phyloP scores from a whole-genome alignment of 2,797 vertebrate genomes.

The Spea hammondii region DNA sequence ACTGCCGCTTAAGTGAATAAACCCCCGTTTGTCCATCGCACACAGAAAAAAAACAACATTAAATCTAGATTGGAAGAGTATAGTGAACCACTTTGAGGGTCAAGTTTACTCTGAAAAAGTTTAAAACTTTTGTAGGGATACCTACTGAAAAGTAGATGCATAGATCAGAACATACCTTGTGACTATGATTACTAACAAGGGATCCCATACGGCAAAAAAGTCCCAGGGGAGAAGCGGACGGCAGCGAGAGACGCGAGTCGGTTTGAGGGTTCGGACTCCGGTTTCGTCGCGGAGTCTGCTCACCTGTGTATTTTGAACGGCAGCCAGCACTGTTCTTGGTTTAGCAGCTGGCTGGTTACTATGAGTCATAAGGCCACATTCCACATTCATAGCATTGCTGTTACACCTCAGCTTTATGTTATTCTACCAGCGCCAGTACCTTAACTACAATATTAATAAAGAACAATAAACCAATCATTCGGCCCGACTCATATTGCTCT shows the following conservation, averaged over 20 bases:
- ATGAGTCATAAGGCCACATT: constrained; percentile 39
- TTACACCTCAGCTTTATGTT: constrained; percentile 1
- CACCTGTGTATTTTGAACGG: constrained; percentile 43
- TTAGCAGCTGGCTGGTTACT: constrained; percentile 42
- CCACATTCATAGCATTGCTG: constrained; percentile 26
- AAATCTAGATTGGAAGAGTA: too few relatives aligned
- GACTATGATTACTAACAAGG: not conserved
- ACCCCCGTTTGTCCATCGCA: too few relatives aligned
- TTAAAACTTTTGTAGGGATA: not conserved
- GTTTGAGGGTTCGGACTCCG: constrained; percentile 1
- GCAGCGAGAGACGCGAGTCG: constrained; percentile 1
- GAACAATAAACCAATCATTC: not conserved
- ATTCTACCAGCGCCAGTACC: not conserved
- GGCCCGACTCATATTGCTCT: not conserved
- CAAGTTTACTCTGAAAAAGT: too few relatives aligned
- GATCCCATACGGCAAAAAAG: not conserved
- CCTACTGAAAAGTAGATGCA: not conserved
- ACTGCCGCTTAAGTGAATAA: too few relatives aligned
- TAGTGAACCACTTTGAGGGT: too few relatives aligned
- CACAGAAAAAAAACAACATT: too few relatives aligned
- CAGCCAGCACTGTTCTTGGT: constrained; percentile 33
- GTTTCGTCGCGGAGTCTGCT: constrained; percentile 8
- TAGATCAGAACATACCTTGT: not conserved
- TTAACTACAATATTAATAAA: not conserved
- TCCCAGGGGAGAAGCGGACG: not conserved